Evolutionary conservation across 2,797 vertebrate species (phyloP), one percentile per base, ranked within the genome.

Genomic region (Sternarchorhynchus goeldii): DNA sequence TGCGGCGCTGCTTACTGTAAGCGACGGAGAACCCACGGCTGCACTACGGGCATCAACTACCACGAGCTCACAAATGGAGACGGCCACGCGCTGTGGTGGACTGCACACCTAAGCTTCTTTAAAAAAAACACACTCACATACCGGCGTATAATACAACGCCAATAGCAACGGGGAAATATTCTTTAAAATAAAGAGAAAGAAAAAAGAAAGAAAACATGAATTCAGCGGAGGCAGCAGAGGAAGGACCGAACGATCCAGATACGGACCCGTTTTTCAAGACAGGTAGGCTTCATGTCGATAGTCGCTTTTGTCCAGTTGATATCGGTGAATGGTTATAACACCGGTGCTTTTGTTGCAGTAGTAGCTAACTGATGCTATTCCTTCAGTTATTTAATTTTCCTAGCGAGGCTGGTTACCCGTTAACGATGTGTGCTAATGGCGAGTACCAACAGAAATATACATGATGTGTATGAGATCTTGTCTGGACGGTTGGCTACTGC

Each of bases 181-280:
- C 57, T 67, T 62, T 62, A 85, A 75, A 66, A 45, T 1, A 16
- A n/a, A 62, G 5, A 62, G 36, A 6, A 6, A 57, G 32, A 10
- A 67, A 87, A 75, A 70, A 45, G 3, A 57, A 21, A 0, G 31
- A 31, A 20, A 68, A 39, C 17, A 93, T 93, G 94, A 95, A 94
- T 92, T 91, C 92, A 80, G 88, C 91, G 58, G 94, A 94, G 90
- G 93, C 91, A 84, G 88, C 94, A 68, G 93, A 93, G 78, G 94
- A 95, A 85, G 93, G 93, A 85, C 93, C 91, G n/a, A 91, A 90
- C 18, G 94, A 95, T 83, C 92, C 93, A 50, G 94, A 95, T 83
- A 94, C 94, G 89, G 94, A 95, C 76, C 93, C 93, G 85, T 95
- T 95, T 91, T 95, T 94, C 89, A 92, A 94, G 85, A 94, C 94